Conservation (phyloP, 2,888 invertebrate species). For the Euspilapteryx auroguttella region DNA sequence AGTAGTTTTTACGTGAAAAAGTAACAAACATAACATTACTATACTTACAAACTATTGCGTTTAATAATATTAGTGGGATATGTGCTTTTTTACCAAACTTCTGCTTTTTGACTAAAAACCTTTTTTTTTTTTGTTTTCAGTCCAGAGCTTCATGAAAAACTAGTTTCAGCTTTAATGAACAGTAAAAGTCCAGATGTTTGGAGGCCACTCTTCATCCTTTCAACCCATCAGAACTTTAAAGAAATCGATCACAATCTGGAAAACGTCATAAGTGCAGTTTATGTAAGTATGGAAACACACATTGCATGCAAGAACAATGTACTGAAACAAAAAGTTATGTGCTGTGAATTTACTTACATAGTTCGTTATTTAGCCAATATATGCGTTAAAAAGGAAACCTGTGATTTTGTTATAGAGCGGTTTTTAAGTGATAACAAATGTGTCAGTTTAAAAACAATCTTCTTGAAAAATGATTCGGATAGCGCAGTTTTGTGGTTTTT, state of each 20-base stretch:
- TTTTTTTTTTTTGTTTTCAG: no score
- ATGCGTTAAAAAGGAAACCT: conserved; percentile 10
- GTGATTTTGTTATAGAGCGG: conserved; percentile 13
- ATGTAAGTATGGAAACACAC: conserved; percentile 12
- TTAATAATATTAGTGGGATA: no score
- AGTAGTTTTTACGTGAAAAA: no score
- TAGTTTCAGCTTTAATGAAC: conserved; percentile 16
- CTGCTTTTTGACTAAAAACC: no score
- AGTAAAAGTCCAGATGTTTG: no score
- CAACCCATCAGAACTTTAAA: conserved; percentile 26
- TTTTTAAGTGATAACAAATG: conserved; percentile 14
- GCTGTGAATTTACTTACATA: conserved; percentile 17
- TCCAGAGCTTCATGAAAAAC: conserved; percentile 16
- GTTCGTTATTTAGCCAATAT: conserved; percentile 30
- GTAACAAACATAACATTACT: no score
- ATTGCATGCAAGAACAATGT: no score
- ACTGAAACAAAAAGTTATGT: conserved; percentile 7
- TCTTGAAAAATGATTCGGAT: conserved; percentile 10
- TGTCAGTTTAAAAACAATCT: conserved; percentile 12
- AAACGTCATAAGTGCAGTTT: conserved; percentile 14
- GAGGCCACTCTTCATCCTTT: conserved; percentile 28
- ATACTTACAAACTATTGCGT: no score
- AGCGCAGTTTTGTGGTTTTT: conserved; percentile 28
- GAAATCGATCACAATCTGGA: conserved; percentile 12
- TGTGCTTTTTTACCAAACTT: no score